Evolutionary conservation across 2,113 vertebrate genomes (phyloP), one percentile per base, ranked within the genome.

Genomic region (Trogon melanurus): DNA sequence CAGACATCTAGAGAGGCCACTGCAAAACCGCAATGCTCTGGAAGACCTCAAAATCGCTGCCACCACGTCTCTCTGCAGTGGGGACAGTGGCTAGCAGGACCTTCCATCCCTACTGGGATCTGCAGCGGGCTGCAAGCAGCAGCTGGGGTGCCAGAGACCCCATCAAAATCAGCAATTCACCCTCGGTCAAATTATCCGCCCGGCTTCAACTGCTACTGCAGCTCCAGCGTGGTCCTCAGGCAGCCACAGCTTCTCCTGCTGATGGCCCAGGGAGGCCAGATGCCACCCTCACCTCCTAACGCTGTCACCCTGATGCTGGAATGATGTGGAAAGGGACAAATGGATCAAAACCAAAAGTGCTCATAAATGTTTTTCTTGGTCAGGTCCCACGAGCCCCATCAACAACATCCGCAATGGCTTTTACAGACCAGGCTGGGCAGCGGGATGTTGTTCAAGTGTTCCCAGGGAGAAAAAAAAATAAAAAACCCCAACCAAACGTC

Each of bases 251-350:
- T 8, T 53, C 70, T 61, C 50, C 44, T 50, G 58, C 5, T 0
- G 0, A 3, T 4, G 21, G 15, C 32, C 9, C 51, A 4, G 0
- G 0, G 14, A 48, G 34, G 57, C 13, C 82, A 61, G 44, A n/a
- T 60, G 76, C 65, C 80, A 36, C 94, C 53, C 41, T 92, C 58
- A 34, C 74, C 87, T 81, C 89, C 50, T 87, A 34, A 20, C 81
- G 79, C 3, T 0, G 74, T 79, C 91, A 76, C 73, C 81, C 93
- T 11, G 36, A 2, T 10, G 62, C 66, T 54, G 87, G 87, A 81
- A 79, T 9, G 66, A 62, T 87, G 81, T 3, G 1, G 81, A 66
- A 95, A 85, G 0, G 9, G 71, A 85, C 48, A 92, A 91, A 71
- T 1, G 32, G 85, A 13, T 3, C 38, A 10, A 70, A 95, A 88